Conservation (phyloP, 2,113 vertebrate genomes). For the Rhineura floridana region DNA sequence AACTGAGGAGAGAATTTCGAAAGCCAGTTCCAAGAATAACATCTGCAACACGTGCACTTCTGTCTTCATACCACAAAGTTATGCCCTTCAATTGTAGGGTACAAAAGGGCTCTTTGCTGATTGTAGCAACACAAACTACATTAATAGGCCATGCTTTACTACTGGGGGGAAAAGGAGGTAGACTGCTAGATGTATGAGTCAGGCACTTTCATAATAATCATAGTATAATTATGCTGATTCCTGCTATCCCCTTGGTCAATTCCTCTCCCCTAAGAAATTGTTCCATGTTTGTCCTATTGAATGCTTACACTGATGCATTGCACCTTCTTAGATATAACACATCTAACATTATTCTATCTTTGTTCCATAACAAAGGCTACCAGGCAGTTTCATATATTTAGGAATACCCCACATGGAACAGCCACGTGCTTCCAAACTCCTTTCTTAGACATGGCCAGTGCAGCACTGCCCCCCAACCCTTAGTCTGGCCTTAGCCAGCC, state of each 20-base stretch:
- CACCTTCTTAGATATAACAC: neutral
- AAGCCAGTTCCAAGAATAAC: conserved; percentile 36
- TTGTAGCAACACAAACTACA: conserved; percentile 19
- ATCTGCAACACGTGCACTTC: conserved; percentile 33
- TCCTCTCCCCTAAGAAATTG: neutral
- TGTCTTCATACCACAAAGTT: conserved; percentile 21
- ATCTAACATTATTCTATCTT: neutral
- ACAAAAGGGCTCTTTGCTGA: neutral
- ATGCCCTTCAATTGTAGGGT: neutral
- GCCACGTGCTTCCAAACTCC: neutral
- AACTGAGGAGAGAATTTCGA: neutral
- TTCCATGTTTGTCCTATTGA: neutral
- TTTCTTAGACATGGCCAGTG: too few species aligned
- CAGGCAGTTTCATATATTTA: neutral
- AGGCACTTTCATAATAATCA: neutral
- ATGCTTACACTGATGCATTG: neutral
- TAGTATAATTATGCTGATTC: neutral
- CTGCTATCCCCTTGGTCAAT: neutral
- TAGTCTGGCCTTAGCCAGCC: too few species aligned
- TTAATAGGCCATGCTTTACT: neutral
- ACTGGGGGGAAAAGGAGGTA: neutral
- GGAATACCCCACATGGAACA: neutral
- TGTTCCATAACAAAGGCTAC: neutral
- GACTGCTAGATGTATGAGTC: neutral
- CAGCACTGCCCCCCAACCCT: too few species aligned